Percentiles rank a stretch among this genome's conserved stretches.
These are phyloP conservation scores for Pseudomyrmex concolor DNA, from an alignment of 1,140 invertebrate genomes.

Conservation along the genomic window DNA sequence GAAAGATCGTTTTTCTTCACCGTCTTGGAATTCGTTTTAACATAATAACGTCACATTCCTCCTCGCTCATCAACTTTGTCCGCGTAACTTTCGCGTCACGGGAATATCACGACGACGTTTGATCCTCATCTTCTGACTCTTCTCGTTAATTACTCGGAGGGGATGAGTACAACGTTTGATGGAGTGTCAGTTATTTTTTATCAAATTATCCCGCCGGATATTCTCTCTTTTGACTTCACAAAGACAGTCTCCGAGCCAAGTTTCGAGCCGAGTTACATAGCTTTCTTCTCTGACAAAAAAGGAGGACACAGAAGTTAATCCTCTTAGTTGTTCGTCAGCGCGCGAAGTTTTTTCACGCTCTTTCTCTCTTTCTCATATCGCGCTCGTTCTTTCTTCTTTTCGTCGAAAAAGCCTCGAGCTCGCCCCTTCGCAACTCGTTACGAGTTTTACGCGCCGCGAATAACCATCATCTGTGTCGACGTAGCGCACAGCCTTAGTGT, in stretches of 20 bases:
- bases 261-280: neutral
- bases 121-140: neutral
- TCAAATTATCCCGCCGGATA: neutral
- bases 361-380: neutral
- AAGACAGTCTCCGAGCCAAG: no score
- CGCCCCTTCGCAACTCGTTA: neutral
- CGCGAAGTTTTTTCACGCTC: neutral
- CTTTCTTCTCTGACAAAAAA: neutral
- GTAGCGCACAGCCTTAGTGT: no score
- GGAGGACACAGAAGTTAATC: conserved; percentile 8
- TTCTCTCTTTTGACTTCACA: neutral
- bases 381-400: neutral
- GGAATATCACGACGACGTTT: conserved; percentile 11
- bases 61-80: conserved; percentile 1
- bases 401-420: neutral
- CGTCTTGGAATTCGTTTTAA: no score
- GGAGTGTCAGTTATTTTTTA: conserved; percentile 34
- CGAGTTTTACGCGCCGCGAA: neutral
- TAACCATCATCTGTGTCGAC: no score
- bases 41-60: no score
- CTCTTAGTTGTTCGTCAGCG: neutral
- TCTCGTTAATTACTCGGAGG: conserved; percentile 8
- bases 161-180: neutral
- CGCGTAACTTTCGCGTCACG: conserved; percentile 17
- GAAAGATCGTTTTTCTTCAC: no score